phyloP scores from a whole-genome alignment of 2,888 invertebrate species.

The Andricus quercusramuli region DNA sequence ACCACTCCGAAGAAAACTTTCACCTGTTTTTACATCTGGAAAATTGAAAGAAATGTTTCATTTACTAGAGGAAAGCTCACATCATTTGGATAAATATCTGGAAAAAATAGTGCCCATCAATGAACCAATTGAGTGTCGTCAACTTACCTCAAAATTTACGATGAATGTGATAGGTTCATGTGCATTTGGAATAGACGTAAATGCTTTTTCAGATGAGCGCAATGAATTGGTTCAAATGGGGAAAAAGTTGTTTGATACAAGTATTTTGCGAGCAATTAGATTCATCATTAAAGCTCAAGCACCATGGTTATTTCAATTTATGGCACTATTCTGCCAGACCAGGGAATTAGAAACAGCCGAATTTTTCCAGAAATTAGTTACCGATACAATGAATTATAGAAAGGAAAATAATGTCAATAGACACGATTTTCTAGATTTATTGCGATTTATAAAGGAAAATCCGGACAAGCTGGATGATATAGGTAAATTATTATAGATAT shows the following conservation, averaged over 20 bases:
- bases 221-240: slow-evolving; percentile 76
- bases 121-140: slow-evolving; percentile 65
- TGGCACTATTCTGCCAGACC: slow-evolving; percentile 59
- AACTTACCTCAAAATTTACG: slow-evolving; percentile 76
- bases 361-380: slow-evolving; percentile 71
- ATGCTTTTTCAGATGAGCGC: slow-evolving; percentile 72
- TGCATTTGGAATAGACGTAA: slow-evolving; percentile 78
- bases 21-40: slow-evolving; percentile 79
- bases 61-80: slow-evolving; percentile 72
- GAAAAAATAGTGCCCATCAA: slow-evolving; percentile 52
- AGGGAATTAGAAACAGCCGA: slow-evolving; percentile 58
- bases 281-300: slow-evolving; percentile 57
- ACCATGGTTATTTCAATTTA: slow-evolving; percentile 59
- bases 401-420: slow-evolving; percentile 73
- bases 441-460: slow-evolving; percentile 70
- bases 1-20: slow-evolving; percentile 76
- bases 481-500: not conserved
- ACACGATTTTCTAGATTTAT: slow-evolving; percentile 78
- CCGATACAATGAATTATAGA: slow-evolving; percentile 73
- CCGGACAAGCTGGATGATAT: slow-evolving; percentile 27
- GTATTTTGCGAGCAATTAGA: slow-evolving; percentile 52
- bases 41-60: slow-evolving; percentile 79
- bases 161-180: slow-evolving; percentile 79
- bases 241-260: slow-evolving; percentile 62
- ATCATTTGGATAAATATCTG: slow-evolving; percentile 69